Conservation (phyloP, 2,888 invertebrate species). For the Phyto melanocephala region DNA sequence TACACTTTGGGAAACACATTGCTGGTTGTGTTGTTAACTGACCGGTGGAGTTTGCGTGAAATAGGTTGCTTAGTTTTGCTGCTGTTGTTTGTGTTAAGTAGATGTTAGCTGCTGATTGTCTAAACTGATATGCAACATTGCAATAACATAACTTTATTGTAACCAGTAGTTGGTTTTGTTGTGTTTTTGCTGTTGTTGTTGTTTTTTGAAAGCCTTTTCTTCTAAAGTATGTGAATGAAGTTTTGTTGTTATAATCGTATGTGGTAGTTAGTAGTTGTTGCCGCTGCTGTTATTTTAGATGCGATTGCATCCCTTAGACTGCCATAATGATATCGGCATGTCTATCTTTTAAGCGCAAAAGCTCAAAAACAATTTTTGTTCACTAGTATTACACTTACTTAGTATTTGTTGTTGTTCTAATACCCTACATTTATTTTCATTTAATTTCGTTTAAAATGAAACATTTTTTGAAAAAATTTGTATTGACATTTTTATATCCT, state of each 20-base stretch:
- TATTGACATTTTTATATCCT: too few species aligned
- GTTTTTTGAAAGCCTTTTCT: constrained; percentile 24
- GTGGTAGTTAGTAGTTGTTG: constrained; percentile 2
- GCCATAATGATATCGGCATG: constrained; percentile 76
- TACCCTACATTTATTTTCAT: too few species aligned
- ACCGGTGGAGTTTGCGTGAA: constrained; percentile 62
- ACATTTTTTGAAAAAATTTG: too few species aligned
- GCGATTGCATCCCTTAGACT: constrained; percentile 67
- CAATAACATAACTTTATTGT: constrained; percentile 62
- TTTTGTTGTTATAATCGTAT: constrained; percentile 9
- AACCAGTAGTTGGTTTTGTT: constrained; percentile 45
- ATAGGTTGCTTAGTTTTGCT: constrained; percentile 42
- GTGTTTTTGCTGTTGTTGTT: constrained; percentile 4
- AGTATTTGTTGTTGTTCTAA: too few species aligned
- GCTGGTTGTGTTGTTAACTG: not conserved
- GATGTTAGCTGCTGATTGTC: constrained; percentile 63
- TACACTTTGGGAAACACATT: not conserved
- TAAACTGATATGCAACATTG: constrained; percentile 64
- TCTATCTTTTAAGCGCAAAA: constrained; percentile 71
- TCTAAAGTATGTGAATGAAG: constrained; percentile 12
- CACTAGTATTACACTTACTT: constrained; percentile 65
- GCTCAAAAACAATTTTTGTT: constrained; percentile 69
- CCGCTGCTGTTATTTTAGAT: constrained; percentile 16
- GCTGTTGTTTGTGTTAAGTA: constrained; percentile 39
- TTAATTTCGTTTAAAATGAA: too few species aligned